Evolutionary conservation across 2,888 invertebrate species (phyloP).

Genomic region (Harpalus rufipes): DNA sequence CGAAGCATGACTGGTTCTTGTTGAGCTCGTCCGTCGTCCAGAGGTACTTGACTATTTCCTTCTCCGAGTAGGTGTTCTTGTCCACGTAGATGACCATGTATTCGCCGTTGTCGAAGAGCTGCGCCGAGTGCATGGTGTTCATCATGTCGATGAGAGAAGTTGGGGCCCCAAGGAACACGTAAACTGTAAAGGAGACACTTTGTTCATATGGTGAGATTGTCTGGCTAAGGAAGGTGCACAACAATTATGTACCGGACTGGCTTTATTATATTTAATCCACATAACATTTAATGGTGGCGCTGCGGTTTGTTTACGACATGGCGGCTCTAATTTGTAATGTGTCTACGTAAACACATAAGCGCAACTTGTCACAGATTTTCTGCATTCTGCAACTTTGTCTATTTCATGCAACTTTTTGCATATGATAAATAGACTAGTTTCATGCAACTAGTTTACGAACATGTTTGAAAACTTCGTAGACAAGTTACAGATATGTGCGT

Average conservation of each 20-base stretch:
- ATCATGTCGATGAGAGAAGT: conserved; percentile 93
- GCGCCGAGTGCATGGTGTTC: conserved; percentile 92
- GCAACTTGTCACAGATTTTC: no score
- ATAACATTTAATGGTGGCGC: no score
- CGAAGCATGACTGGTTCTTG: conserved; percentile 81
- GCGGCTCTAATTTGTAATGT: no score
- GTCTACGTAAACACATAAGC: no score
- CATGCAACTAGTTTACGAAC: no score
- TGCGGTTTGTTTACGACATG: no score
- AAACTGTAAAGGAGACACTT: conserved; percentile 84
- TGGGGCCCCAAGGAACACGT: conserved; percentile 94
- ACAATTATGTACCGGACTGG: conserved; percentile 13
- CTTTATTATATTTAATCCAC: not conserved
- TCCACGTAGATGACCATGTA: conserved; percentile 98
- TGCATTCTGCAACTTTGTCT: no score
- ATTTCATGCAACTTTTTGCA: no score
- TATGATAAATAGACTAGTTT: no score
- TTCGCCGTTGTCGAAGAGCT: conserved; percentile 93
- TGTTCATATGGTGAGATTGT: conserved; percentile 59
- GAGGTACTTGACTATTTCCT: conserved; percentile 88
- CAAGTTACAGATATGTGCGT: no score
- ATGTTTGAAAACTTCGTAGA: no score
- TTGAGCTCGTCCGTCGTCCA: conserved; percentile 83
- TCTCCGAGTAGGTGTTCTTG: conserved; percentile 90
- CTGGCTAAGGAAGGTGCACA: conserved; percentile 13